Evolutionary conservation across 2,888 invertebrate species (phyloP).

Genomic region (Cosmia pyralina): DNA sequence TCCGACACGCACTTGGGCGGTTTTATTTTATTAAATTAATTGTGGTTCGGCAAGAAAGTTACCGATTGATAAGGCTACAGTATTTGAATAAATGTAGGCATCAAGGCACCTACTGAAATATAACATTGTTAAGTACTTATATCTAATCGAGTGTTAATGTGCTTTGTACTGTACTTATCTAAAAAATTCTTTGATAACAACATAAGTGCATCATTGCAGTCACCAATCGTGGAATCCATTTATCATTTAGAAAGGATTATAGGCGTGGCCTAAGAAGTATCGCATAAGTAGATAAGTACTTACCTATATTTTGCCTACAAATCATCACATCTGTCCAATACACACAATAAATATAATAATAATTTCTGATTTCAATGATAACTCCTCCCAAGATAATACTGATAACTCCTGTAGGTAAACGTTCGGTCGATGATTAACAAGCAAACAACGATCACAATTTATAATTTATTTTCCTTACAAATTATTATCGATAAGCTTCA

Average conservation of each 20-base stretch:
- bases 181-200: neutral
- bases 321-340: neutral
- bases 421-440: neutral
- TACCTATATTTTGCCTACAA: neutral
- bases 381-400: too few species aligned
- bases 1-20: too few species aligned
- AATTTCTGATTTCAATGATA: neutral
- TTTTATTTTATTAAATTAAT: neutral
- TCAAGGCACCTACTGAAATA: conserved; percentile 3
- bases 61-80: neutral
- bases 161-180: conserved; percentile 6
- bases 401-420: conserved; percentile 6
- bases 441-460: conserved; percentile 30
- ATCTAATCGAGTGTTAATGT: neutral
- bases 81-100: neutral
- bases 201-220: neutral
- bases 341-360: conserved; percentile 1
- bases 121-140: too few species aligned
- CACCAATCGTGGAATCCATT: conserved; percentile 5
- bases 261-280: conserved; percentile 1
- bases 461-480: conserved; percentile 48
- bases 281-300: neutral
- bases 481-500: conserved; percentile 26
- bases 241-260: neutral
- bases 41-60: neutral